Evolutionary conservation across 2,113 vertebrate species (phyloP), one percentile per base, ranked within the genome.

Genomic region (Hymenochirus boettgeri): DNA sequence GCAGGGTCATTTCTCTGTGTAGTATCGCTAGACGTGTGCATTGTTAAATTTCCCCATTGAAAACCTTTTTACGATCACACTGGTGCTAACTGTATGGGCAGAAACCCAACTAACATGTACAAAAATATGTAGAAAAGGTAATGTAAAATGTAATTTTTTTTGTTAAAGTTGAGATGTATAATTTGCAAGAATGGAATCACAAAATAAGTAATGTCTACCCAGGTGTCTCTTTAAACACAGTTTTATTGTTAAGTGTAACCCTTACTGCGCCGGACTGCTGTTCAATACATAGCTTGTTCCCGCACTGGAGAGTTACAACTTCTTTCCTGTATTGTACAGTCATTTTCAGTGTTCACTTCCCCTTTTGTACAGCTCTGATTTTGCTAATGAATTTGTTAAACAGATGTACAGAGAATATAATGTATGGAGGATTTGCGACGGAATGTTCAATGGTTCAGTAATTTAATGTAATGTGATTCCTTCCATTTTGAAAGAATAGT

Each of bases 311-410:
- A n/a, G n/a, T n/a, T n/a, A n/a, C n/a, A n/a, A n/a, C n/a, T 35
- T 33, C 11, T 35, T 35, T 35, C 33, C 33, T 35, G 33, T 13
- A 35, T 35, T 79, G 70, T 81, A 72, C 56, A 72, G 71, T 75
- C 42, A 72, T 72, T 78, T 15, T 73, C 46, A 55, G 50, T 79
- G 77, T 69, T 71, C 74, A 31, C 57, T 78, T 57, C 79, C 78
- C 76, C 76, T 82, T 81, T 83, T 85, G 80, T 85, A 85, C 72
- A 84, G 79, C 78, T 51, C 77, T 72, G 75, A 75, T 72, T 83
- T 51, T 76, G 74, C 56, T 82, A 80, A 75, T 74, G 69, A 72
- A 62, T 79, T 78, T 76, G 78, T 77, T 72, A 53, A 75, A 71
- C 23, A 72, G 64, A 76, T 79, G 19, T 73, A 72, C 77, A 79